A percentile compares a stretch with the other conserved stretches of the same genome.
Evolutionary conservation across 2,888 invertebrate genomes (phyloP).

Genomic region (Ophion slaviceki): DNA sequence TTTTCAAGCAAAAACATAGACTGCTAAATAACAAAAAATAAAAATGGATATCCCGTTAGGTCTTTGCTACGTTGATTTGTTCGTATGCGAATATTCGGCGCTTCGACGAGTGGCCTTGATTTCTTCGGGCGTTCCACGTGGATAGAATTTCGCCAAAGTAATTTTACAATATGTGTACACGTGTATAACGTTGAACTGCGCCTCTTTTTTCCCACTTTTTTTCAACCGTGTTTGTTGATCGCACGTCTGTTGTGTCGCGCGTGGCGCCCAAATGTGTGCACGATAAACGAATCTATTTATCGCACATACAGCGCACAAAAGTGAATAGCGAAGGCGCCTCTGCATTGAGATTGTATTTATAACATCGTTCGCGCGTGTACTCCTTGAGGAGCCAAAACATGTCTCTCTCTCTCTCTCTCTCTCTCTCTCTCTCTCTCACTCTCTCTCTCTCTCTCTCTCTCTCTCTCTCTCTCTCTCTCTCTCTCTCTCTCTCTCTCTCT

Average conservation of each 20-base stretch:
- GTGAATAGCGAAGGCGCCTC: conserved; percentile 26
- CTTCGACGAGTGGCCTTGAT: conserved; percentile 14
- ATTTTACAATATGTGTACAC: neutral
- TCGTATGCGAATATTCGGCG: neutral
- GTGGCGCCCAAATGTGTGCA: conserved; percentile 46
- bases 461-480: no score
- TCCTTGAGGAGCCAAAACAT: conserved; percentile 41
- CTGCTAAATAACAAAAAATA: neutral
- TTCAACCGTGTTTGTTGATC: conserved; percentile 13
- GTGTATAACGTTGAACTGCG: conserved; percentile 12
- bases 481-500: neutral
- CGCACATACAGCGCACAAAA: conserved; percentile 13
- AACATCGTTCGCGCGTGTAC: neutral
- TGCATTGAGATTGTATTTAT: conserved; percentile 26
- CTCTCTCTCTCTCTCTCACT: neutral
- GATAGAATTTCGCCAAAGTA: conserved; percentile 49
- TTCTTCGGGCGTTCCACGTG: conserved; percentile 41
- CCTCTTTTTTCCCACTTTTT: conserved; percentile 5
- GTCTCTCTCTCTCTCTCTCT: conserved; percentile 2
- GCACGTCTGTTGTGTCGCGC: conserved; percentile 20
- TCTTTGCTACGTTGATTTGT: neutral
- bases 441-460: no score
- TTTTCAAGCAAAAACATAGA: neutral
- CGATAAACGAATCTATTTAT: conserved; percentile 54
- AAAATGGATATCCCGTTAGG: neutral